Percentiles rank a stretch among this genome's conserved stretches.
Evolutionary conservation across 2,113 vertebrate species (phyloP).

Genomic region (Grus americana): DNA sequence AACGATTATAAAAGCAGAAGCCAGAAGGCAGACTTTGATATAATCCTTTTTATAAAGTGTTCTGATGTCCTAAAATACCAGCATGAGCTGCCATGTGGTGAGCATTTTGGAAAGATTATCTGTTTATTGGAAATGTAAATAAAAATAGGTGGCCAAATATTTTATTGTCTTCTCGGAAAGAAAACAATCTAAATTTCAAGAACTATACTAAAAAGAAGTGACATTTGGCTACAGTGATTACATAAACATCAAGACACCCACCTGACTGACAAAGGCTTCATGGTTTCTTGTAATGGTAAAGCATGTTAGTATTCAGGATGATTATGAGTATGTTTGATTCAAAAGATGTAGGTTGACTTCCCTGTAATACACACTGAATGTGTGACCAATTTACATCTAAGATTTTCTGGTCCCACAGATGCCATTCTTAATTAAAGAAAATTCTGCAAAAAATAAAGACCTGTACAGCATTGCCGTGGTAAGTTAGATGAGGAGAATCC

Average conservation of each 20-base stretch:
- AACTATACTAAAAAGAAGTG: neutral
- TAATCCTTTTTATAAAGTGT: neutral
- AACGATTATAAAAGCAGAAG: constrained; percentile 1
- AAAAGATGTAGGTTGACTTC: neutral
- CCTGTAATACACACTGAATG: neutral
- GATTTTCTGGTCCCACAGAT: neutral
- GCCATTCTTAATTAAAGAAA: neutral
- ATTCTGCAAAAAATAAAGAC: neutral
- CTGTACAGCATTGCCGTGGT: neutral
- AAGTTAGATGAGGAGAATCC: neutral
- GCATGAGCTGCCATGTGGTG: neutral
- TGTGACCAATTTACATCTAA: neutral
- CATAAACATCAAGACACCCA: neutral
- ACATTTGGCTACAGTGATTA: neutral
- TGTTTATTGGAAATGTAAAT: neutral
- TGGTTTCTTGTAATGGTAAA: neutral
- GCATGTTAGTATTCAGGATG: neutral
- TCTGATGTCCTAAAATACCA: constrained; percentile 13
- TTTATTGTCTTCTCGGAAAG: neutral
- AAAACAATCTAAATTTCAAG: neutral
- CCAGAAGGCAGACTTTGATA: constrained; percentile 26
- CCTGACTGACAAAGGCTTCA: neutral
- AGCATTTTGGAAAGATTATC: neutral
- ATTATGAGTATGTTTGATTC: neutral
- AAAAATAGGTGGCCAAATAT: neutral